These are phyloP conservation scores for Hydra vulgaris DNA, from an alignment of 30 jellyfish, hydroid and myxozoan genomes.

Conservation along the genomic window DNA sequence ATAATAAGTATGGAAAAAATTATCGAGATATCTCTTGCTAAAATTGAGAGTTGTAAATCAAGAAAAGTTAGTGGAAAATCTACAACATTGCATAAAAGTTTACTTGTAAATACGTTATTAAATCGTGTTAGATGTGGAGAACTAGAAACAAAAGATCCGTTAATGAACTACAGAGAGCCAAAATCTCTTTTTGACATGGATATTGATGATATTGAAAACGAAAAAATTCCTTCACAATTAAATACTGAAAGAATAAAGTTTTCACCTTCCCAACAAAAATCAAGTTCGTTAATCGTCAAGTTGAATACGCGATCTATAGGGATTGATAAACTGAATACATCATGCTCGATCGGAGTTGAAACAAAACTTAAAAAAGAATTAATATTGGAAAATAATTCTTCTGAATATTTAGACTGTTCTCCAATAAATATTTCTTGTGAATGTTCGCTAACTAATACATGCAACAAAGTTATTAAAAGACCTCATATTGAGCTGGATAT, in stretches of 20 bases:
- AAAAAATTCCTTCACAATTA: conserved; percentile 15
- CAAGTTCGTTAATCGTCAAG: conserved; percentile 15
- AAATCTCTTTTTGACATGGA: conserved; percentile 15
- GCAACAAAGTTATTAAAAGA: conserved; percentile 10
- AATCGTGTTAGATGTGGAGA: conserved; percentile 27
- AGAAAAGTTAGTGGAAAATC: conserved; percentile 22
- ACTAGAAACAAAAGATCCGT: conserved; percentile 6
- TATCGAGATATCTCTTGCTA: conserved; percentile 26
- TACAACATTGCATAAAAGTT: conserved; percentile 14
- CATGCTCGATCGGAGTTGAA: too few species aligned
- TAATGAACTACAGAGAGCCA: conserved; percentile 32
- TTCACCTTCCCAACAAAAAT: not conserved
- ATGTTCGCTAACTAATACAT: not conserved
- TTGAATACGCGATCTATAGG: conserved; percentile 18
- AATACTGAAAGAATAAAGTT: not conserved
- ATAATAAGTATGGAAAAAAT: conserved; percentile 17
- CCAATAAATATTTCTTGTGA: conserved; percentile 14
- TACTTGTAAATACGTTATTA: conserved; percentile 15
- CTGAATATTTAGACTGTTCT: conserved; percentile 1
- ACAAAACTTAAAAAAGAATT: not conserved
- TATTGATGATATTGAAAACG: conserved; percentile 21
- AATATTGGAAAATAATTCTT: not conserved
- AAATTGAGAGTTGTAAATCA: conserved; percentile 16
- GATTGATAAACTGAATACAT: too few species aligned
- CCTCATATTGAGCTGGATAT: conserved; percentile 10